Conservation (phyloP, 2,888 invertebrate genomes). For the Nemoura dubitans region DNA sequence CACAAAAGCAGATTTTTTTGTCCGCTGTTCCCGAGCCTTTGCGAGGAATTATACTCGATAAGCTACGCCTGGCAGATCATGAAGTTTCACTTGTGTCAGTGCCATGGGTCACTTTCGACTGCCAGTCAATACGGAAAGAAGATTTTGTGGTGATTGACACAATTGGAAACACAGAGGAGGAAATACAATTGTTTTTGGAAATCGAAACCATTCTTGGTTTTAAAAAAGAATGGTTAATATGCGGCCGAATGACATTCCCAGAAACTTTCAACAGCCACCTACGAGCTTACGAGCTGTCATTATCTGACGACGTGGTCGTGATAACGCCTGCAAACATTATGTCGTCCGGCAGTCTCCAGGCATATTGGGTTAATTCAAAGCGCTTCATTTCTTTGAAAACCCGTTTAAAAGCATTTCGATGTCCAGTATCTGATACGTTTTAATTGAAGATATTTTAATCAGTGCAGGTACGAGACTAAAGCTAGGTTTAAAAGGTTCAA, state of each 20-base stretch:
- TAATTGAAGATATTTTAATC: background rate
- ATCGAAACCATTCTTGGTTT: background rate
- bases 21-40: background rate
- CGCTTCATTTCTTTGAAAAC: background rate
- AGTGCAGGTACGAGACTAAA: background rate
- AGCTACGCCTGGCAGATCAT: background rate
- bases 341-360: conserved; percentile 7
- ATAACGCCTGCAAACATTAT: background rate
- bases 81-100: background rate
- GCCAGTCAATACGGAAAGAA: background rate
- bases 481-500: too few species aligned
- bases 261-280: conserved; percentile 7
- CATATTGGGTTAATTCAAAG: too few species aligned
- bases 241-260: conserved; percentile 12
- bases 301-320: background rate
- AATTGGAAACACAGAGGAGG: background rate
- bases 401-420: background rate
- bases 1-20: background rate
- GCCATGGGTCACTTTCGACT: background rate
- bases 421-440: background rate
- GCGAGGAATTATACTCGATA: background rate
- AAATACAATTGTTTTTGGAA: conserved; percentile 1
- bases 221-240: background rate
- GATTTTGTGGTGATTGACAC: conserved; percentile 5
- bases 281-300: background rate